phyloP scores from a whole-genome alignment of 2,797 vertebrate species.

The Cacajao melanocephalus region DNA sequence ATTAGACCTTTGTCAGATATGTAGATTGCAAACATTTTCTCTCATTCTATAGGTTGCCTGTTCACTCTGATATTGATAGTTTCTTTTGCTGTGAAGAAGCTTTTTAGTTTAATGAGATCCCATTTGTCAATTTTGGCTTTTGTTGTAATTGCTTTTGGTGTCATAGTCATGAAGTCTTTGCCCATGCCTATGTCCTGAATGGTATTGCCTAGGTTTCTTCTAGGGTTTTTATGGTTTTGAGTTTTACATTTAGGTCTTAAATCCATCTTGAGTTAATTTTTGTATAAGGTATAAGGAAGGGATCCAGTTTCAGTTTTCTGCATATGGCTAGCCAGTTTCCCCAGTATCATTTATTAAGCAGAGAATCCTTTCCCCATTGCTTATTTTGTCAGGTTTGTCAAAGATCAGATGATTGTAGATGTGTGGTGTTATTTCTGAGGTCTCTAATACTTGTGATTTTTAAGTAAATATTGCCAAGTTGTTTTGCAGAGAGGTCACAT shows the following conservation, averaged over 20 bases:
- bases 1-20: not conserved
- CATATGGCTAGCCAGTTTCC: not conserved
- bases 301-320: not conserved
- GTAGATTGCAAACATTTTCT: not conserved
- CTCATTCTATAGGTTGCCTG: not conserved
- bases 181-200: not conserved
- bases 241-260: not conserved
- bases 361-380: not conserved
- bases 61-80: not conserved
- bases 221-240: too few relatives aligned
- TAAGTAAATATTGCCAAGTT: not conserved
- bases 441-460: not conserved
- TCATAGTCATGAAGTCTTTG: not conserved
- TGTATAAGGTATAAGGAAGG: not conserved
- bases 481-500: not conserved
- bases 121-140: not conserved
- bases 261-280: not conserved
- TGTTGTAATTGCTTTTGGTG: not conserved
- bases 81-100: not conserved
- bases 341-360: not conserved
- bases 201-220: not conserved
- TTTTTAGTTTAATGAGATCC: not conserved
- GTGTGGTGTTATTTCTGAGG: not conserved
- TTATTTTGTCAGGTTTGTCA: not conserved
- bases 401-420: not conserved